Evolutionary conservation across 2,113 vertebrate genomes (phyloP).

Genomic region (Benitochromis conjunctus): DNA sequence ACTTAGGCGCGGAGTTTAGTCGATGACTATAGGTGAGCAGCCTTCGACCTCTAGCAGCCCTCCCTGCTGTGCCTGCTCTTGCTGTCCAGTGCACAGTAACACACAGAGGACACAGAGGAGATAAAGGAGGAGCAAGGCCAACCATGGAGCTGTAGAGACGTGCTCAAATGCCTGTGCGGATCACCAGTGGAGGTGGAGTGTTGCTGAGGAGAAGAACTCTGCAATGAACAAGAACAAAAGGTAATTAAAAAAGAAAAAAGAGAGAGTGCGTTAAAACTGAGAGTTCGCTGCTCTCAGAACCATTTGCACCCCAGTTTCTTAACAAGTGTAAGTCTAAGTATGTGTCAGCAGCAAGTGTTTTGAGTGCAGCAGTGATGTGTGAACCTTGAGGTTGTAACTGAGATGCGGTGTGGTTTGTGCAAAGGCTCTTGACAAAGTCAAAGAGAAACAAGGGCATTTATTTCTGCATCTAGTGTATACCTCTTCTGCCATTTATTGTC

Average conservation of each 20-base stretch:
- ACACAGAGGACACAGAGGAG: slow-evolving; percentile 20
- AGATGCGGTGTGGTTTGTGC: slow-evolving; percentile 48
- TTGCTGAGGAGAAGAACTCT: slow-evolving; percentile 57
- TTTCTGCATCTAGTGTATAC: neutral
- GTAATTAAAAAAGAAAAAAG: slow-evolving; percentile 37
- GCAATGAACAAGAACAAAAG: slow-evolving; percentile 77
- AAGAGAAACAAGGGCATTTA: slow-evolving; percentile 1
- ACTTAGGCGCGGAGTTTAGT: slow-evolving; percentile 21
- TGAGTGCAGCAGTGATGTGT: slow-evolving; percentile 34
- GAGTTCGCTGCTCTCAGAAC: neutral
- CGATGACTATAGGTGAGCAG: slow-evolving; percentile 23
- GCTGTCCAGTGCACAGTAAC: slow-evolving; percentile 18
- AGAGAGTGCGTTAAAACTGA: neutral
- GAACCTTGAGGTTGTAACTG: slow-evolving; percentile 50
- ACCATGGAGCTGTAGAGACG: slow-evolving; percentile 68
- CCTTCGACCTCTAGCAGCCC: slow-evolving; percentile 36
- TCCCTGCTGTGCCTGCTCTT: slow-evolving; percentile 15
- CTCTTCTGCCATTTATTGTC: neutral
- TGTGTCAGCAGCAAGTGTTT: slow-evolving; percentile 41
- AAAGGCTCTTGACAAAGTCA: slow-evolving; percentile 12
- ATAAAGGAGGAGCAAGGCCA: slow-evolving; percentile 39
- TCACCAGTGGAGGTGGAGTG: slow-evolving; percentile 53
- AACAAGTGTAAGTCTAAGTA: neutral
- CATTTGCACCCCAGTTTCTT: slow-evolving; percentile 14
- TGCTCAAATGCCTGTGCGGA: slow-evolving; percentile 59